Evolutionary conservation across 2,113 vertebrate species (phyloP).

Genomic region (Calidris pugnax): DNA sequence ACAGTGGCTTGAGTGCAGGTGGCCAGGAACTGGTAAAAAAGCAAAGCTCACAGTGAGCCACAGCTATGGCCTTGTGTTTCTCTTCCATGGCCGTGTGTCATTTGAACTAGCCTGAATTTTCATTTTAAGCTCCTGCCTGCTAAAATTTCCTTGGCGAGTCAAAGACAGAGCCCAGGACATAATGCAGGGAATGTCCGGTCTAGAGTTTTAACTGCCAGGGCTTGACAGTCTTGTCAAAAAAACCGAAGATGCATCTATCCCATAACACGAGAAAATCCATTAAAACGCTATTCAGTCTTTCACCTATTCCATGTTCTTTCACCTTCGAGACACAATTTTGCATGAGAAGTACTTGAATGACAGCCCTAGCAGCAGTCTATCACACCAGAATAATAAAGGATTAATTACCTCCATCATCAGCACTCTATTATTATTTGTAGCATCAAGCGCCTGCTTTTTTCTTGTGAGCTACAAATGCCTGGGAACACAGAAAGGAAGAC

Average conservation of each 20-base stretch:
- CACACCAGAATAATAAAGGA: conserved; percentile 42
- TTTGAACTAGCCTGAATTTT: not conserved
- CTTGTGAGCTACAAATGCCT: conserved; percentile 30
- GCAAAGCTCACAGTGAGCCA: not conserved
- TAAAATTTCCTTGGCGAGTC: not conserved
- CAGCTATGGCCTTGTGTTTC: not conserved
- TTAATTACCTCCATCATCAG: conserved; percentile 35
- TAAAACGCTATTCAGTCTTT: not conserved
- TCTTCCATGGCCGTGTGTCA: not conserved
- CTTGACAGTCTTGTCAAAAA: not conserved
- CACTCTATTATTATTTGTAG: conserved; percentile 47
- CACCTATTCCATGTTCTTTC: not conserved
- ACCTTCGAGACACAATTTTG: conserved; percentile 26
- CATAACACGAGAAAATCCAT: not conserved
- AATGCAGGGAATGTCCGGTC: not conserved
- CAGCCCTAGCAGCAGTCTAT: conserved; percentile 45
- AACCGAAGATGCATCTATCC: not conserved
- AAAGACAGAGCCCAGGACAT: not conserved
- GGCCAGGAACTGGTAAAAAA: not conserved
- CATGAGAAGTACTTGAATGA: conserved; percentile 33
- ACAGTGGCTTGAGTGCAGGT: not conserved
- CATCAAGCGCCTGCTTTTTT: conserved; percentile 12
- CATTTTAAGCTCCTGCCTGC: not conserved
- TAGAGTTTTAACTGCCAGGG: not conserved
- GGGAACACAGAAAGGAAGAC: conserved; percentile 37